Evolutionary conservation across 1,140 invertebrate genomes (phyloP).

Genomic region (Camponotus vicinus): DNA sequence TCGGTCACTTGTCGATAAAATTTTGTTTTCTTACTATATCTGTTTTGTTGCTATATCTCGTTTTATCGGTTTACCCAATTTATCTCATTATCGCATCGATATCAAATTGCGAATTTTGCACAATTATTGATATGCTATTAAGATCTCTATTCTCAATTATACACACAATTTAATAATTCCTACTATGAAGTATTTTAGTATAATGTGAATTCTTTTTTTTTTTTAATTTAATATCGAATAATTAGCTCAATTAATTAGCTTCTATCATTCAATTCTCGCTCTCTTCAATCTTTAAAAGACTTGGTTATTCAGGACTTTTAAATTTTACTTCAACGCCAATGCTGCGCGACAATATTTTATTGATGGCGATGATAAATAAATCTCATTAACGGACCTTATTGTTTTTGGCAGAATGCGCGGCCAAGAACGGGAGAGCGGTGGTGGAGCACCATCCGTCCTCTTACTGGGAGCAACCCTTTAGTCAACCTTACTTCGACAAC

Average conservation of each 20-base stretch:
- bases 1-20: constrained; percentile 7
- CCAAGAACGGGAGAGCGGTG: constrained; percentile 77
- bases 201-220: neutral
- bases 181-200: neutral
- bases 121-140: constrained; percentile 21
- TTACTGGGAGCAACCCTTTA: constrained; percentile 91
- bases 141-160: constrained; percentile 15
- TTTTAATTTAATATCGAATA: neutral
- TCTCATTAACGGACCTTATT: constrained; percentile 64
- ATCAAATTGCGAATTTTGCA: constrained; percentile 23
- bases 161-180: neutral
- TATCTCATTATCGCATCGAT: constrained; percentile 11
- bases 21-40: neutral
- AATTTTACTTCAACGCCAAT: neutral
- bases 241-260: neutral
- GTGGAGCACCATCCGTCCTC: constrained; percentile 82
- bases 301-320: neutral
- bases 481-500: constrained; percentile 96
- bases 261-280: neutral
- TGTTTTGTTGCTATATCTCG: too few species aligned
- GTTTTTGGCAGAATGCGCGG: constrained; percentile 78
- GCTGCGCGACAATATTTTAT: neutral
- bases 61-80: constrained; percentile 17
- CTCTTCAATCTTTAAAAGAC: neutral
- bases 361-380: constrained; percentile 28